These are phyloP conservation scores for Plebejus anna DNA, from an alignment of 2,888 invertebrate species.

Conservation along the genomic window DNA sequence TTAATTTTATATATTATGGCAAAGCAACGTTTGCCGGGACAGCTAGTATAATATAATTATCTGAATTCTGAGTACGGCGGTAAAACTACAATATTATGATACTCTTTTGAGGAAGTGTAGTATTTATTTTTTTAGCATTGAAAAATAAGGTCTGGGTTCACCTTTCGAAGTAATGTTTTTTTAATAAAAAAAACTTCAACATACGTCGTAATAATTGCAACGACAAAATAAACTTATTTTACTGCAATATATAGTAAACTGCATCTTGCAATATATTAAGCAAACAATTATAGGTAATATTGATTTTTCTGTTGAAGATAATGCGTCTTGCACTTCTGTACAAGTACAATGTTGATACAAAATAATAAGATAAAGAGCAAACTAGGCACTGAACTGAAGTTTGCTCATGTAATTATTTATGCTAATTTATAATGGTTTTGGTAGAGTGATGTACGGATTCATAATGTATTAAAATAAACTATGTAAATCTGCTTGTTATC, in stretches of 20 bases:
- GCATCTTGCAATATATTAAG: neutral
- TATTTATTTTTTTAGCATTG: neutral
- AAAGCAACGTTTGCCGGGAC: too few species aligned
- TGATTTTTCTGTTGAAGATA: constrained; percentile 7
- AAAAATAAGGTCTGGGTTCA: neutral
- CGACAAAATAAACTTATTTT: neutral
- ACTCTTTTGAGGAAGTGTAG: neutral
- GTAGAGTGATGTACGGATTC: neutral
- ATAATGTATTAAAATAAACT: too few species aligned
- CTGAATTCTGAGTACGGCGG: too few species aligned
- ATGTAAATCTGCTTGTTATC: too few species aligned
- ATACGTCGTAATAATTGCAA: neutral
- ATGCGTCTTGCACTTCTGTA: neutral
- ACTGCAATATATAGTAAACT: neutral
- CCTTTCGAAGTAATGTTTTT: neutral
- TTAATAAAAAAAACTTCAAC: too few species aligned
- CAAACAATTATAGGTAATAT: neutral
- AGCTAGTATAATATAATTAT: too few species aligned
- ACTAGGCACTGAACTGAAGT: neutral
- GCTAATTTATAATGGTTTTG: neutral
- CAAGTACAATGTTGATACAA: neutral
- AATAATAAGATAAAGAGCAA: neutral
- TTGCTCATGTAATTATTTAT: neutral
- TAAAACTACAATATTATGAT: neutral
- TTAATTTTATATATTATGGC: too few species aligned